Base-by-base conservation (phyloP, 2,113 vertebrate genomes). In the Thalassarche chlororhynchos region DNA sequence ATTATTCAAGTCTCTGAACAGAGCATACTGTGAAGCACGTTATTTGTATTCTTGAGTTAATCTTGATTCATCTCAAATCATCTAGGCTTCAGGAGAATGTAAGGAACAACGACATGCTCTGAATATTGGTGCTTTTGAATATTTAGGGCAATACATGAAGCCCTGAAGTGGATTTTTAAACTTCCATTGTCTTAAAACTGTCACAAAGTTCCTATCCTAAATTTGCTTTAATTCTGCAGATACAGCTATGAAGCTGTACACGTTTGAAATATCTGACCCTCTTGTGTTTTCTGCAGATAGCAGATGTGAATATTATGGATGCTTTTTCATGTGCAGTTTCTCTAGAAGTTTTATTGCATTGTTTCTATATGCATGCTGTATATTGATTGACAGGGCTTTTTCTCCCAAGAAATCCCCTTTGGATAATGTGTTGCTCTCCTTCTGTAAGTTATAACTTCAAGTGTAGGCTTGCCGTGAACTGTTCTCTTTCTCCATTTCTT, bases 351-450 rank as follows among this genome's bases (percentile, higher is more conserved):
- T 74, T 29, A 54, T 14, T 88, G 9, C n/a, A 9, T 9, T 44
- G 58, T 24, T 62, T 71, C 81, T 44, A 0, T 23, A 0, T 40
- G 24, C 9, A 3, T 74, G 34, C 25, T 12, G 6, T 40, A 14
- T 40, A 24, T 28, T 49, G 58, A 38, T 7, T 36, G 36, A 6
- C 52, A 65, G 21, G 58, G 28, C 51, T 38, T 70, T 64, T 81
- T 60, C 44, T 76, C 60, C 40, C 0, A 3, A 40, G 62, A 83
- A 93, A 64, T 68, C 12, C 28, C 9, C 47, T 68, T 65, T 80
- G 85, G 19, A 6, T 51, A 28, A n/a, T 54, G 31, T 32, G 18
- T 36, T 34, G 8, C 25, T 87, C 29, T 62, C 26, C 12, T 66
- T 23, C 68, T 58, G 0, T 9, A 8, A 66, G 38, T 38, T 16